Percentiles rank a stretch among this genome's conserved stretches.
phyloP scores from a whole-genome alignment of 2,888 invertebrate genomes.

The Ophioninae sp. region DNA sequence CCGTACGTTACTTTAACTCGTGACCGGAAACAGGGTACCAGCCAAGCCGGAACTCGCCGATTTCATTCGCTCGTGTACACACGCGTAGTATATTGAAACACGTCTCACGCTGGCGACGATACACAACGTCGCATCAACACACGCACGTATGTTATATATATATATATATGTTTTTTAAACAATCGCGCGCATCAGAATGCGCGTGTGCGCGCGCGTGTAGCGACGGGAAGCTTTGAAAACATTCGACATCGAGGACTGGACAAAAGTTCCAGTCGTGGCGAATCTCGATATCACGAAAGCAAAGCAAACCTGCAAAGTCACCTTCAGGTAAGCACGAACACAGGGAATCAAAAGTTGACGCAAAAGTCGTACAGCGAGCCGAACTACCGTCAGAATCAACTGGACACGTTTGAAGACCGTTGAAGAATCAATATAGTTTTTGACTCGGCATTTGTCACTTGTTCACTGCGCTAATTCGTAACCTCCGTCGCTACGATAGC shows the following conservation, averaged over 20 bases:
- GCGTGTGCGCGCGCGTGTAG: not conserved
- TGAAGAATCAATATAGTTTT: too few relatives aligned
- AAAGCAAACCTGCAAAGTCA: not conserved
- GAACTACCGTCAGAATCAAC: too few relatives aligned
- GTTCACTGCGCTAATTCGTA: too few relatives aligned
- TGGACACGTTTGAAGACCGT: too few relatives aligned
- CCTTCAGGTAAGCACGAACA: too few relatives aligned
- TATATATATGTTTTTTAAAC: not conserved
- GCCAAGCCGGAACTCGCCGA: conserved; percentile 75
- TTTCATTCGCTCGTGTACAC: conserved; percentile 68
- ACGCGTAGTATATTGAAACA: conserved; percentile 24
- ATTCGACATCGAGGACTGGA: not conserved
- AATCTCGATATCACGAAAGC: not conserved
- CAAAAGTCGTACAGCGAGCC: too few relatives aligned
- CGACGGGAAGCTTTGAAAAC: not conserved
- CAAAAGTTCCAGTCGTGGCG: not conserved
- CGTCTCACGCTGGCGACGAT: conserved; percentile 58
- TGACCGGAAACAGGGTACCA: conserved; percentile 77
- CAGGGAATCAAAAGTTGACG: too few relatives aligned
- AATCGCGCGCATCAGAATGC: not conserved
- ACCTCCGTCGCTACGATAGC: too few relatives aligned
- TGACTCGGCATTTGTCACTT: too few relatives aligned
- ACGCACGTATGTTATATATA: not conserved
- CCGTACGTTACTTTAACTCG: conserved; percentile 66
- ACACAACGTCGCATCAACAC: not conserved